Evolutionary conservation across 2,113 vertebrate genomes (phyloP).

Genomic region (Gavia stellata): DNA sequence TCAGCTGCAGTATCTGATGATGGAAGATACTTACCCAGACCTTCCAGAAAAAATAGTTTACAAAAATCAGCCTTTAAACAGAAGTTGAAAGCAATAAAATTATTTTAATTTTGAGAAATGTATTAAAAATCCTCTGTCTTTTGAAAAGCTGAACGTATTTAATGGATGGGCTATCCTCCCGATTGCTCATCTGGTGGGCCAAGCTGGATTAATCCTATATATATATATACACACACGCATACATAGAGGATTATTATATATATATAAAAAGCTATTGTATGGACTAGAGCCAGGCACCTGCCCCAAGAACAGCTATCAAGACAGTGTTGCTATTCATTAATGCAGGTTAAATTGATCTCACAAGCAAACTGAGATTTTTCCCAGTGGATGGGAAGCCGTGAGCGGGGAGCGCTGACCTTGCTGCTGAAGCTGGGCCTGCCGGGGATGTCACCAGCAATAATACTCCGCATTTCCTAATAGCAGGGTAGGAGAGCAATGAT

Average conservation of each 20-base stretch:
- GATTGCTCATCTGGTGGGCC: neutral
- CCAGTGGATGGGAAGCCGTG: neutral
- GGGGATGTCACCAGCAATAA: neutral
- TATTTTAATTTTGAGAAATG: neutral
- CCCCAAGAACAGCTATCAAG: neutral
- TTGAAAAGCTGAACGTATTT: neutral
- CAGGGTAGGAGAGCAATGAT: neutral
- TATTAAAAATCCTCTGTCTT: neutral
- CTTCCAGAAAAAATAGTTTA: neutral
- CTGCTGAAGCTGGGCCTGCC: neutral
- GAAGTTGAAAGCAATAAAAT: neutral
- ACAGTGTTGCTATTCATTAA: neutral
- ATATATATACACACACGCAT: rapidly evolving
- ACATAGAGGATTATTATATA: neutral
- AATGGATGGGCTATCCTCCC: neutral
- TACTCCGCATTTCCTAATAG: neutral
- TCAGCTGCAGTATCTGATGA: neutral
- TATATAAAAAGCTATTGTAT: neutral
- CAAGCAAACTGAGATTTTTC: neutral
- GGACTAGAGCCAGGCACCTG: neutral
- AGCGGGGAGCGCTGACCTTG: neutral
- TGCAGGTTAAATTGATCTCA: neutral
- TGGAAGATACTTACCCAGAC: neutral
- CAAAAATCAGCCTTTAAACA: neutral
- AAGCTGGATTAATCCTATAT: neutral